phyloP scores from a whole-genome alignment of 2,113 vertebrate genomes.

The Nannobrachium achirus region DNA sequence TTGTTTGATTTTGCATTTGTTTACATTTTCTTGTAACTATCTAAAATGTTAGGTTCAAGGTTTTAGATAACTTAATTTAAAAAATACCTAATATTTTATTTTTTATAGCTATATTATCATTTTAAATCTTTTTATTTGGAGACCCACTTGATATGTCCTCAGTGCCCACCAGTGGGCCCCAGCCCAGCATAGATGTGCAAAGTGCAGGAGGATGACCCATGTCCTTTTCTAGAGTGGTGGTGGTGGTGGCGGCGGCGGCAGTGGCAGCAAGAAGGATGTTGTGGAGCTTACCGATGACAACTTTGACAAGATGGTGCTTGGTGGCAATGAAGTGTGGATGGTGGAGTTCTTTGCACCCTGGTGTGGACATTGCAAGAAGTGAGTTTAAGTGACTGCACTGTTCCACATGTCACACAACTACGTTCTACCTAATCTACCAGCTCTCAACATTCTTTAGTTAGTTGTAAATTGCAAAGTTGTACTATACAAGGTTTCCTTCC shows the following conservation, averaged over 20 bases:
- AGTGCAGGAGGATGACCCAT: no score
- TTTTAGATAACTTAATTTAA: no score
- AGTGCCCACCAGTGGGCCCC: no score
- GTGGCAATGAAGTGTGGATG: constrained; percentile 89
- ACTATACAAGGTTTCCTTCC: neutral
- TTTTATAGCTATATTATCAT: no score
- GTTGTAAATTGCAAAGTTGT: neutral
- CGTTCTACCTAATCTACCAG: no score
- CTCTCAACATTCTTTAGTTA: neutral
- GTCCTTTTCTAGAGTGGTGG: constrained; percentile 69
- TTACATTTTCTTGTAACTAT: no score
- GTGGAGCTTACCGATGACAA: constrained; percentile 93
- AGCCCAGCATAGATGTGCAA: no score
- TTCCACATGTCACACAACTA: constrained; percentile 1
- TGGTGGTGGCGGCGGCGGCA: constrained; percentile 63
- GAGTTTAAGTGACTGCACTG: constrained; percentile 58
- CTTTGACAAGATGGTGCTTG: constrained; percentile 88
- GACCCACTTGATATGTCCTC: no score
- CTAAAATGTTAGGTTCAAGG: no score
- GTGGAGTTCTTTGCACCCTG: constrained; percentile 98
- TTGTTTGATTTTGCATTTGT: no score
- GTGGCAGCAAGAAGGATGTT: constrained; percentile 87
- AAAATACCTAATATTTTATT: no score
- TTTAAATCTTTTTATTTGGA: no score
- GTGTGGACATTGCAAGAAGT: constrained; percentile 99